Evolutionary conservation across 2,797 vertebrate genomes (phyloP).

Genomic region (Dermochelys coriacea): DNA sequence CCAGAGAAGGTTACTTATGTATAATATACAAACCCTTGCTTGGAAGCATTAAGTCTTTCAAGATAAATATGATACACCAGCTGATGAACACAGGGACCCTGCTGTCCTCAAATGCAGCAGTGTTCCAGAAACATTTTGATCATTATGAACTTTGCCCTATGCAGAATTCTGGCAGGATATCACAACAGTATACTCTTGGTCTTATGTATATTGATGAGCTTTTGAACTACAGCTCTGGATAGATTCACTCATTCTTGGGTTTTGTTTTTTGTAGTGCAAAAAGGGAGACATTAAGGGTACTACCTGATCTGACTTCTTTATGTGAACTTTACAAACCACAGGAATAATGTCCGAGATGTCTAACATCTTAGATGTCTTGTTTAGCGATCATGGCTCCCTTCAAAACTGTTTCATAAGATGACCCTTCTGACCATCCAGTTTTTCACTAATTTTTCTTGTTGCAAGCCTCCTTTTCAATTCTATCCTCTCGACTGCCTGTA

Average conservation of each 20-base stretch:
- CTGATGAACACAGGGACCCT: neutral
- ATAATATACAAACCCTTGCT: neutral
- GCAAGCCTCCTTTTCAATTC: rapidly evolving
- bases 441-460: neutral
- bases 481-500: neutral
- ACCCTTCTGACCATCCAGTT: neutral
- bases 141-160: neutral
- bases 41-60: neutral
- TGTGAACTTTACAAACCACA: neutral
- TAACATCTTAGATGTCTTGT: neutral
- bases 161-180: neutral
- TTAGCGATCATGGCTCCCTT: neutral
- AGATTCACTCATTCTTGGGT: neutral
- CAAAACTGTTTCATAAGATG: neutral
- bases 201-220: neutral
- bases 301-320: neutral
- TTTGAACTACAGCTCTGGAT: neutral
- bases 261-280: neutral
- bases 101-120: neutral
- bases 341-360: neutral
- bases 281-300: neutral
- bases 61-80: too few species aligned
- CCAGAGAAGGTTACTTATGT: too few species aligned
- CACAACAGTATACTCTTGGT: neutral
- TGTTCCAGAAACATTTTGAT: neutral